Base-by-base conservation (phyloP, 1,140 invertebrate genomes). In the Chrysoperla carnea region DNA sequence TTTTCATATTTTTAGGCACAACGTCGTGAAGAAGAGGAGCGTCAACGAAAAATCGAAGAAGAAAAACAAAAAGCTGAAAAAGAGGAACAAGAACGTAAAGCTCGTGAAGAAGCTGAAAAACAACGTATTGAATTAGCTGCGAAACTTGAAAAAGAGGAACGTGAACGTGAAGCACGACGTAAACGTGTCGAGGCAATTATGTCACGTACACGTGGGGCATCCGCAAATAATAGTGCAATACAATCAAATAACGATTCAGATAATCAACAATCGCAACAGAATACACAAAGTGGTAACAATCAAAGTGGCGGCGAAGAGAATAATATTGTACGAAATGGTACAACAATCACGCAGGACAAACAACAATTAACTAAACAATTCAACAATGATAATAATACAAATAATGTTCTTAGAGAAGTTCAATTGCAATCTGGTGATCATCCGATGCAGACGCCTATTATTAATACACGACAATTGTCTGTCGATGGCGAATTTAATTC, bases 151-250 rank as follows among this genome's bases (percentile, higher is more conserved):
- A 77, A 77, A 47, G 83, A 87, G 60, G 84, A 86, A 53, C 81
- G 81, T 56, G 83, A 85, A 53, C 62, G 84, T 48, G 73, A 81
- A 51, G 77, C 74, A 37, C 67, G 83, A 50, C 72, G 81, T 38
- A 83, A 79, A 57, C 68, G 83, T 40, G 82, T 87, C 3, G 83
- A 86, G 60, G 81, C 81, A 37, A 87, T 87, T 48, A 87, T 87
- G 84, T 67, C 73, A 31, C 67, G 84, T 51, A 87, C 84, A 37
- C 68, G 83, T 46, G 76, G 74, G 2, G 8, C 8, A 11, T 9
- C 8, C 8, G 8, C 31, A 11, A 33, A 9, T 33, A 12, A 12
- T 33, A 33, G 31, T 33, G 31, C 31, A 33, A 12, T 12, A 33
- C 17, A 33, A 12, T 33, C 8, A 2, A 9, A 33, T 12, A 33